Evolutionary conservation across 2,113 vertebrate species (phyloP), one percentile per base, ranked within the genome.

Genomic region (Myotis davidii): DNA sequence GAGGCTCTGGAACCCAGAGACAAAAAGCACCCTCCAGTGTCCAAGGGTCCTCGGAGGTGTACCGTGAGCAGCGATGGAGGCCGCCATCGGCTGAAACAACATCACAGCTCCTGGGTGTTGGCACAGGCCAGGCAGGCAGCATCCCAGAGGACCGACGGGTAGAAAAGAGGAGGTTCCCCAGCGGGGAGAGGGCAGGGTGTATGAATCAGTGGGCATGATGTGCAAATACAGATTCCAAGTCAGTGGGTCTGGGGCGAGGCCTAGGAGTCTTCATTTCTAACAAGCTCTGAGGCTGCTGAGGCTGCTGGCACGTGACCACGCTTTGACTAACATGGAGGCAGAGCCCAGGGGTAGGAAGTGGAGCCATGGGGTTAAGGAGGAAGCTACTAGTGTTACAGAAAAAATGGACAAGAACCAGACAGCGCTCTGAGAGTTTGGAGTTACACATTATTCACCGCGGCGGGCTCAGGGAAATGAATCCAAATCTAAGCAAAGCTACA

Each of bases 31-130:
- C n/a, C 67, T 90, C 67, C 52, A n/a, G 74, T 1, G 1, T 72
- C 25, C 76, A 67, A 61, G 72, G 12, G 34, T 17, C 17, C 27
- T 77, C 52, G 11, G 12, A 73, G 25, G 12, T 14, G 12, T 20
- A 9, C 6, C 32, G 7, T 32, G 9, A n/a, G 18, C 23, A 29
- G 12, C 2, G 3, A 45, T 1, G n/a, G 52, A 85, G 67, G 37
- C 9, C 16, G 0, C 27, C 2, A 48, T 50, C 25, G 18, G 9
- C 25, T 1, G 3, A 74, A 61, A 39, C 18, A 18, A 64, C 2
- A 13, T 27, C n/a, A 21, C 29, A 34, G 54, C 16, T 14, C 42
- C 18, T 13, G 5, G 9, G 6, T 52, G 27, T 16, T 18, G 12
- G 18, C 59, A 52, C 50, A 14, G 59, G 29, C 27, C 74, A 45